phyloP scores from a whole-genome alignment of 2,888 invertebrate species.

The Synanthedon andrenaeformis region DNA sequence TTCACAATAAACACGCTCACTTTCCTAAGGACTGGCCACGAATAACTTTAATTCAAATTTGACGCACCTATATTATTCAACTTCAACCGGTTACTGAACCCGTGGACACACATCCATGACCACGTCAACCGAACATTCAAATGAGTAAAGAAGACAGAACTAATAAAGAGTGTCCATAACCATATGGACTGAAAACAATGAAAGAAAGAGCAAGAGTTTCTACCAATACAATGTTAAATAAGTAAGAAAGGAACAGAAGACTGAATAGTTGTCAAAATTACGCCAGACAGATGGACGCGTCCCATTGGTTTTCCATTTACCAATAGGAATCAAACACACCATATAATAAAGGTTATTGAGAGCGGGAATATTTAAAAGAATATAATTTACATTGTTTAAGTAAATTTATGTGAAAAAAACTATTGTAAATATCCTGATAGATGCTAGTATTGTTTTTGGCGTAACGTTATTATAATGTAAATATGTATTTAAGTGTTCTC shows the following conservation, averaged over 20 bases:
- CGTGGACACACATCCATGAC: constrained; percentile 23
- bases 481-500: no score
- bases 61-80: constrained; percentile 49
- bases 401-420: no score
- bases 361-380: constrained; percentile 12
- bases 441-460: no score
- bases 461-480: no score
- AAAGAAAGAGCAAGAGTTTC: constrained; percentile 20
- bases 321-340: constrained; percentile 64
- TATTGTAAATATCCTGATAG: no score
- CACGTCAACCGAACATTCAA: constrained; percentile 15
- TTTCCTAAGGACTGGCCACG: constrained; percentile 57
- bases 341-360: constrained; percentile 10
- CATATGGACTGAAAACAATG: constrained; percentile 20
- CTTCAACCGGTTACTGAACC: constrained; percentile 35
- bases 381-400: background rate
- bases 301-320: constrained; percentile 67
- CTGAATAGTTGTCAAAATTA: constrained; percentile 33
- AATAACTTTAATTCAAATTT: constrained; percentile 51
- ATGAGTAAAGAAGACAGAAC: constrained; percentile 25
- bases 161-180: constrained; percentile 25
- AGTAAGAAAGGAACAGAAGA: constrained; percentile 34
- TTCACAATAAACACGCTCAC: constrained; percentile 40
- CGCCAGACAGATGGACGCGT: constrained; percentile 77
- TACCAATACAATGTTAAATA: constrained; percentile 13